Conservation (phyloP, 2,113 vertebrate genomes). For the Mustela lutreola region DNA sequence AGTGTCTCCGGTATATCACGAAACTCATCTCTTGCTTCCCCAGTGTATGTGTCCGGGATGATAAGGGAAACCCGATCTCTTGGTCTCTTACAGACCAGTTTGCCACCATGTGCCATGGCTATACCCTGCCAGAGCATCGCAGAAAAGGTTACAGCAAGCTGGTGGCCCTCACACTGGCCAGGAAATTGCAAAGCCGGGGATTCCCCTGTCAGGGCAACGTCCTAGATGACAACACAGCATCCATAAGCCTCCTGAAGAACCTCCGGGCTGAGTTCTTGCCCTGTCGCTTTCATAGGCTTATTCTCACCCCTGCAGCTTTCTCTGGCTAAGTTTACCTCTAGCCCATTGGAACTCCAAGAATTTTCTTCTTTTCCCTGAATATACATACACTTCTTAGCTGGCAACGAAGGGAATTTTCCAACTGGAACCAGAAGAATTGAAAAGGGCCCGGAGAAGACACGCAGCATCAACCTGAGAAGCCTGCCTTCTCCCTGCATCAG, state of each 20-base stretch:
- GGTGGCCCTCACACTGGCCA: slow-evolving; percentile 67
- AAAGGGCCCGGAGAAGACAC: neutral
- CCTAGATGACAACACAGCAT: slow-evolving; percentile 62
- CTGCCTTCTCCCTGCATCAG: neutral
- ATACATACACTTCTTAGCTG: neutral
- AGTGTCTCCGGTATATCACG: slow-evolving; percentile 76
- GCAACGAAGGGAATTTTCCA: neutral
- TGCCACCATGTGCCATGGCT: slow-evolving; percentile 83
- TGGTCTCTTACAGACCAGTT: slow-evolving; percentile 86
- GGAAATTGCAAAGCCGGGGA: slow-evolving; percentile 77
- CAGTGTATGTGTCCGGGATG: slow-evolving; percentile 84
- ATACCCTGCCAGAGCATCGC: slow-evolving; percentile 80
- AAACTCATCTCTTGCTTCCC: slow-evolving; percentile 84
- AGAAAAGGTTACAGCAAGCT: slow-evolving; percentile 79
- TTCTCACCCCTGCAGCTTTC: slow-evolving; percentile 74
- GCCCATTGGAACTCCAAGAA: neutral
- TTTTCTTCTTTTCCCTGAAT: neutral
- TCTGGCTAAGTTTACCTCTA: slow-evolving; percentile 40
- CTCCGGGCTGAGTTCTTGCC: slow-evolving; percentile 67
- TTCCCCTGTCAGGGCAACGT: slow-evolving; percentile 83
- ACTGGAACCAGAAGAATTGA: neutral
- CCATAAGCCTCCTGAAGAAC: slow-evolving; percentile 65
- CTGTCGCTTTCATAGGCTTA: slow-evolving; percentile 78
- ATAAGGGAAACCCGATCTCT: slow-evolving; percentile 75
- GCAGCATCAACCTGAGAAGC: neutral